Evolutionary conservation across 1,140 invertebrate genomes (phyloP), one percentile per base, ranked within the genome.

Genomic region (Phenacoccus solenopsis): DNA sequence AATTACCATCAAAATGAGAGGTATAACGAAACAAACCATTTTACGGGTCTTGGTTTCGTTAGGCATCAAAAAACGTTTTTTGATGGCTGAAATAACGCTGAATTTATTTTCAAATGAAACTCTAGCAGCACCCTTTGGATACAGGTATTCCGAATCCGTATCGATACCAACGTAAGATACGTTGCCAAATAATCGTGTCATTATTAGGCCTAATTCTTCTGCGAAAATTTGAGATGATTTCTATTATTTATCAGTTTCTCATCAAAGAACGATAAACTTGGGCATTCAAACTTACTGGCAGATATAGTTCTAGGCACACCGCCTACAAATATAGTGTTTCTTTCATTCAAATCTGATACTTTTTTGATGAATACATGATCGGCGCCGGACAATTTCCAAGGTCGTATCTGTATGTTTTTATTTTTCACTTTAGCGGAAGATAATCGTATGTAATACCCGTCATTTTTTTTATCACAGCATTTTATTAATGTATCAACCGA

Each of bases 51-150:
- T 64, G 25, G 59, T 64, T 64, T 64, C 59, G 9, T 5, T 64
- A 27, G 59, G 59, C 59, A 64, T 64, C 22, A 64, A 64, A 64
- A 64, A 64, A 64, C 59, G 59, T 20, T 64, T 64, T 27, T 20
- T 64, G 12, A 64, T 16, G 1, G 59, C 59, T 9, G 59, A 24
- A 25, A 64, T 16, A 64, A 64, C 59, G 16, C 59, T 64, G 13
- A 1, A 9, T 25, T 1, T 5, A 64, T 20, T 64, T 64, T 64
- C 59, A 64, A 64, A 64, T 24, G 59, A 4, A 3, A 64, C 59
- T 25, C 59, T 24, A 24, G 59, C 59, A 24, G 59, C 59, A 4
- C 59, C 59, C 25, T 64, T 64, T 20, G 59, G 59, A 64, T 64
- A 64, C 10, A 64, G 25, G 25, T 64, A 64, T 24, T 25, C 25